These are phyloP conservation scores for Callitettix versicolor DNA, from an alignment of 1,140 invertebrate genomes.

Conservation along the genomic window DNA sequence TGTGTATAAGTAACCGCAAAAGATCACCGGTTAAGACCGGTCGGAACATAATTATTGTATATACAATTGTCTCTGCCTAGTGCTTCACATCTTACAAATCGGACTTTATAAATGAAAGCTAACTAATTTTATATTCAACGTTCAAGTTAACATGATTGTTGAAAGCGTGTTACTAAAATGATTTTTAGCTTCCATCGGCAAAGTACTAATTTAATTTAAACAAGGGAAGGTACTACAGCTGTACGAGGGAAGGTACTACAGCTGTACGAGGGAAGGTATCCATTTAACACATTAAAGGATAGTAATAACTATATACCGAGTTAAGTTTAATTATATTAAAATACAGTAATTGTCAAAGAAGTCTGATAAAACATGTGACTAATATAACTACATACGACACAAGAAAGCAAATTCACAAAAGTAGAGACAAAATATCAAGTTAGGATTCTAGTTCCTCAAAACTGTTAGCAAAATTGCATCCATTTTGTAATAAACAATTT, in stretches of 20 bases:
- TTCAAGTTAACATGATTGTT: too few relatives aligned
- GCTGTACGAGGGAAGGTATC: neutral
- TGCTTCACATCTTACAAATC: too few relatives aligned
- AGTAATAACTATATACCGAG: neutral
- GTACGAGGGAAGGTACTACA: neutral
- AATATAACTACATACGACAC: conserved; percentile 14
- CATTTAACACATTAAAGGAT: conserved; percentile 10
- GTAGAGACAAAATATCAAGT: conserved; percentile 13
- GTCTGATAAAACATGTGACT: conserved; percentile 13
- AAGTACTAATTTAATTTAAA: too few relatives aligned
- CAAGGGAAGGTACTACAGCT: too few relatives aligned
- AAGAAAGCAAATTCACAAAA: conserved; percentile 16
- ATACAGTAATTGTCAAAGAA: conserved; percentile 10
- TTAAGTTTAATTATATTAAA: conserved; percentile 13
- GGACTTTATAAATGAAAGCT: too few relatives aligned
- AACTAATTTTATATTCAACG: too few relatives aligned
- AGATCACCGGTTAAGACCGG: too few relatives aligned
- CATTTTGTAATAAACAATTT: conserved; percentile 13
- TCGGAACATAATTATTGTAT: too few relatives aligned
- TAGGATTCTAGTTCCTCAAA: conserved; percentile 15
- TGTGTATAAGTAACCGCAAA: too few relatives aligned
- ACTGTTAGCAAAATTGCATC: conserved; percentile 17
- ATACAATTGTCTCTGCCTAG: too few relatives aligned
- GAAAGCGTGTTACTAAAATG: too few relatives aligned
- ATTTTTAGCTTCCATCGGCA: too few relatives aligned